A percentile compares a stretch with the other conserved stretches of the same genome.
Conservation (phyloP, 1,140 invertebrate species). For the Orchestia grillus region DNA sequence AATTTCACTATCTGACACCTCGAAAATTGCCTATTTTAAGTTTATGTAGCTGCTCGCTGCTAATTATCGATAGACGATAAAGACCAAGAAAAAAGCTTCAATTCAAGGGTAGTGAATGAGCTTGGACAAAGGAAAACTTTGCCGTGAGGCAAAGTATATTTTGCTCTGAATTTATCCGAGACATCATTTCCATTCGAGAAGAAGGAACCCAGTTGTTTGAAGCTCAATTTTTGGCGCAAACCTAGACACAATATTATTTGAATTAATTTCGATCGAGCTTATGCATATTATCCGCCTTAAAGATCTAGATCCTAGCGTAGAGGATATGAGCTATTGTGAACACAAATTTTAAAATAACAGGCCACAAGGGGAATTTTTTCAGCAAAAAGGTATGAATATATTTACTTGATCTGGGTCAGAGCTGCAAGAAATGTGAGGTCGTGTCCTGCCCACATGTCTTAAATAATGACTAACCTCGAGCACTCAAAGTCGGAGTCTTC, state of each 20-base stretch:
- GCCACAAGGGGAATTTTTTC: neutral
- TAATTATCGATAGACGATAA: conserved; percentile 40
- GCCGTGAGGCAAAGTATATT: too few species aligned
- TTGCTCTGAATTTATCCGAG: neutral
- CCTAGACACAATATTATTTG: neutral
- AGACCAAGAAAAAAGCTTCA: neutral
- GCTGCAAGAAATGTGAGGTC: neutral
- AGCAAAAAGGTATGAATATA: neutral
- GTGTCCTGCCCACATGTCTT: neutral
- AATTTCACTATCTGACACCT: conserved; percentile 52
- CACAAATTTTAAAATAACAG: neutral
- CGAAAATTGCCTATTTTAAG: neutral
- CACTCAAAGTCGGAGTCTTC: neutral
- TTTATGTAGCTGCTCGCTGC: conserved; percentile 2
- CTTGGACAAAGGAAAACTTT: neutral
- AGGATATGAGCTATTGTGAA: neutral
- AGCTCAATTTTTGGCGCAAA: neutral
- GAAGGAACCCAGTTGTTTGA: neutral
- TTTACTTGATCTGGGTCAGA: neutral
- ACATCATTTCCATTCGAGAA: neutral
- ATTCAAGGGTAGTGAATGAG: neutral
- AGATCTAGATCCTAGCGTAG: neutral
- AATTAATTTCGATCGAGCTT: neutral
- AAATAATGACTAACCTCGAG: neutral
- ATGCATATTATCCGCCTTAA: neutral